Evolutionary conservation across 2,797 vertebrate genomes (phyloP), one percentile per base, ranked within the genome.

Genomic region (Benthosema pterotum): DNA sequence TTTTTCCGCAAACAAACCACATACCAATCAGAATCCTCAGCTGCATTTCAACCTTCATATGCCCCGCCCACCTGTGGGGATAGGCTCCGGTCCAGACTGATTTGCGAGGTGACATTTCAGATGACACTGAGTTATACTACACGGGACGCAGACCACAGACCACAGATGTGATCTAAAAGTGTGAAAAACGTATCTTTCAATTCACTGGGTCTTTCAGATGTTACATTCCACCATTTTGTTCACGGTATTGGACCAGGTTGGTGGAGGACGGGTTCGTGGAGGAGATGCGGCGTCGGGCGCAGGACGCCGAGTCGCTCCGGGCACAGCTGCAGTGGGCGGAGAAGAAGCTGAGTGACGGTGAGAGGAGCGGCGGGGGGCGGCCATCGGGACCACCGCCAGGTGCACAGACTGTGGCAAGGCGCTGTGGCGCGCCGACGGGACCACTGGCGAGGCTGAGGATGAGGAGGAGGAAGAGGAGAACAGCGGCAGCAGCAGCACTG

Each of bases 221-320:
- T 25, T 25, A 1, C 22, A 3, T 25, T 25, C 22, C 22, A 25
- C 22, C 22, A 22, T 4, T n/a, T n/a, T n/a, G n/a, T 22, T 4
- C 22, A 25, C 22, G n/a, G n/a, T n/a, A n/a, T n/a, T 25, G 22
- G 50, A 91, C 86, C 50, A 80, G 85, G 60, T 16, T 94, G 65
- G 92, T 93, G 49, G 91, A 94, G 75, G 88, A 92, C 14, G 84
- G 89, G n/a, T 84, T 94, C 45, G 4, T 93, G 66, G 87, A 87
- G 64, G 88, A 93, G 76, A 75, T 93, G 62, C 89, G 83, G 67
- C 90, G 87, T 18, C 86, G 88, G 55, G 83, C 67, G 38, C 86
- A 78, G 58, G 90, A 94, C 75, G 83, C 85, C 58, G 87, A 92
- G 66, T 57, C 87, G 4, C 80, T 94, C 16, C 85, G 75, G 71